A percentile compares a stretch with the other conserved stretches of the same genome.
phyloP scores from a whole-genome alignment of 2,888 invertebrate species.

The Lithophane socia region DNA sequence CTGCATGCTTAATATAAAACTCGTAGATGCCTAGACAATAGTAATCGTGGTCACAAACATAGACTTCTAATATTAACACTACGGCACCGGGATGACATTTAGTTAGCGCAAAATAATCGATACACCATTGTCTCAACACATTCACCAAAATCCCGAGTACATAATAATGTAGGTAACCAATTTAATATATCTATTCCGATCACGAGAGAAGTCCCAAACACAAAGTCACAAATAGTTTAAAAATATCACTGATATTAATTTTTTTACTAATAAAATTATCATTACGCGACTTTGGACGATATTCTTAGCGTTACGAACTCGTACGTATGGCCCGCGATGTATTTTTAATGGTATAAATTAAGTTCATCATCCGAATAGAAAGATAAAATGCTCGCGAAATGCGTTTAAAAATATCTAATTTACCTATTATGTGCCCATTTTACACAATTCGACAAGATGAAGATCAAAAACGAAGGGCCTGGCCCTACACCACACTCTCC shows the following conservation, averaged over 20 bases:
- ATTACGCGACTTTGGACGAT: constrained; percentile 87
- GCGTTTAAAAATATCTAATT: constrained; percentile 77
- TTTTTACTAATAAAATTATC: constrained; percentile 81
- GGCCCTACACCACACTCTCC: constrained; percentile 89
- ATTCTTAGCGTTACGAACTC: constrained; percentile 87
- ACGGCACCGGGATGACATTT: constrained; percentile 90
- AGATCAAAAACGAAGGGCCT: constrained; percentile 89
- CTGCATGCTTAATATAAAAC: constrained; percentile 88
- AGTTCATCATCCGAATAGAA: constrained; percentile 56
- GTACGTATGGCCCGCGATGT: constrained; percentile 79
- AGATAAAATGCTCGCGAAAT: constrained; percentile 45
- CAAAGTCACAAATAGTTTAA: constrained; percentile 72
- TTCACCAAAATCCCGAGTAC: constrained; percentile 84
- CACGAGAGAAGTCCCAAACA: constrained; percentile 63
- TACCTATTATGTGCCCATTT: constrained; percentile 91
- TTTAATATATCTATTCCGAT: constrained; percentile 64
- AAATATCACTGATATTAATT: constrained; percentile 84
- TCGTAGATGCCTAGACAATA: constrained; percentile 89
- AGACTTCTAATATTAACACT: constrained; percentile 90
- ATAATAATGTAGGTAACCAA: constrained; percentile 75
- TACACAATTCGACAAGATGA: constrained; percentile 86
- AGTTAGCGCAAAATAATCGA: constrained; percentile 90
- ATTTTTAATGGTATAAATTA: constrained; percentile 78
- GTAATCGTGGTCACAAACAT: constrained; percentile 88
- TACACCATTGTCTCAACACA: constrained; percentile 90